phyloP scores from a whole-genome alignment of 2,797 vertebrate genomes.

The Oreochromis grahami region DNA sequence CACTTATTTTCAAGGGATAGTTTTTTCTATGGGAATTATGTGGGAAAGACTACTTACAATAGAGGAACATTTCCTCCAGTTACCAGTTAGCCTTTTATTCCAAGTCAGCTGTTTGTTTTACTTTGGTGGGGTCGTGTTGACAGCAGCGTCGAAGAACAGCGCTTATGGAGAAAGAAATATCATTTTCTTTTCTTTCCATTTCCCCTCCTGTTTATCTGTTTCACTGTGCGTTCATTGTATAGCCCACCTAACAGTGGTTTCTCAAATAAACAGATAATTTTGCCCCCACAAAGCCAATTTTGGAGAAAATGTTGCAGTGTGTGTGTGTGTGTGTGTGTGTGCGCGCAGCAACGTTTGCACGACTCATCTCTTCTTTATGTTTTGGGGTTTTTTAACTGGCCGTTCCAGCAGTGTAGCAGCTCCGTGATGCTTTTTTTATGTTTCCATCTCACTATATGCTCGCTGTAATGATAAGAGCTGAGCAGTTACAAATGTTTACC shows the following conservation, averaged over 20 bases:
- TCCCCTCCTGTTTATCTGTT: neutral
- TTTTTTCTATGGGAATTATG: neutral
- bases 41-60: constrained; percentile 20
- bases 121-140: constrained; percentile 35
- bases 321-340: neutral
- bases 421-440: neutral
- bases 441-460: neutral
- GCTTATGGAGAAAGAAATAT: neutral
- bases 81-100: neutral
- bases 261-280: neutral
- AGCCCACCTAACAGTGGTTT: neutral
- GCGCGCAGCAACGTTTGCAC: accelerated
- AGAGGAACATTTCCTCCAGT: constrained; percentile 11
- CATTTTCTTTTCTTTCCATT: neutral
- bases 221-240: neutral
- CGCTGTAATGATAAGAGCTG: neutral
- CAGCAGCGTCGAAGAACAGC: neutral
- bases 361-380: neutral
- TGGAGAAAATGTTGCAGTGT: neutral
- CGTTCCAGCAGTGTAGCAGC: neutral
- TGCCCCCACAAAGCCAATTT: neutral
- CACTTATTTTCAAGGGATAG: neutral
- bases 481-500: neutral
- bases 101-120: constrained; percentile 49
- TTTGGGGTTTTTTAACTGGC: neutral